Percentiles rank a stretch among this genome's conserved stretches.
These are phyloP conservation scores for Phylloscopus whistleri DNA, from an alignment of 2,113 vertebrate species.

Conservation along the genomic window DNA sequence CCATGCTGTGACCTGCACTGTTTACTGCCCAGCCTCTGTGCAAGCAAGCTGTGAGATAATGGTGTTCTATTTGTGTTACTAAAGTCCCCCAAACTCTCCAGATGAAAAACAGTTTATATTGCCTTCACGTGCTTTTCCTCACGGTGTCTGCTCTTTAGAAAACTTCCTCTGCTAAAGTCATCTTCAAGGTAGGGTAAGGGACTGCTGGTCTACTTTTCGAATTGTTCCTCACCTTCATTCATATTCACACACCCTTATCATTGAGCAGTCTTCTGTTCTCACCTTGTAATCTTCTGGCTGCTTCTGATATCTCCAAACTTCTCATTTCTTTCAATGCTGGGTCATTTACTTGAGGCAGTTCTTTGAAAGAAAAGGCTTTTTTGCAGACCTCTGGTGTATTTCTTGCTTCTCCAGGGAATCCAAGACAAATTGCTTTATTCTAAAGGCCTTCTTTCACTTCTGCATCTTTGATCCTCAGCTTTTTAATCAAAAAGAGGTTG, in stretches of 20 bases:
- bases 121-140: not conserved
- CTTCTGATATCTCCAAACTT: not conserved
- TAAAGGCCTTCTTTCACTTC: not conserved
- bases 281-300: not conserved
- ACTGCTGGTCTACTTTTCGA: not conserved
- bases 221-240: not conserved
- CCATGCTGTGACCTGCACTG: not conserved
- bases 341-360: not conserved
- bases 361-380: not conserved
- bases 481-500: not conserved
- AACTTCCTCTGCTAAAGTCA: not conserved
- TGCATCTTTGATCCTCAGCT: not conserved
- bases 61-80: not conserved
- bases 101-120: not conserved
- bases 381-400: not conserved
- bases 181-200: not conserved
- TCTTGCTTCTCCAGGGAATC: not conserved
- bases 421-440: constrained; percentile 13
- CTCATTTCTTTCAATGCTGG: not conserved
- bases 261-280: not conserved
- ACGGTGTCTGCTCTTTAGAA: not conserved
- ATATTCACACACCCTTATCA: not conserved
- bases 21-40: not conserved
- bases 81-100: not conserved
- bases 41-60: not conserved